Percentiles rank a stretch among this genome's conserved stretches.
phyloP scores from a whole-genome alignment of 1,140 invertebrate genomes.

The Littorina saxatilis region DNA sequence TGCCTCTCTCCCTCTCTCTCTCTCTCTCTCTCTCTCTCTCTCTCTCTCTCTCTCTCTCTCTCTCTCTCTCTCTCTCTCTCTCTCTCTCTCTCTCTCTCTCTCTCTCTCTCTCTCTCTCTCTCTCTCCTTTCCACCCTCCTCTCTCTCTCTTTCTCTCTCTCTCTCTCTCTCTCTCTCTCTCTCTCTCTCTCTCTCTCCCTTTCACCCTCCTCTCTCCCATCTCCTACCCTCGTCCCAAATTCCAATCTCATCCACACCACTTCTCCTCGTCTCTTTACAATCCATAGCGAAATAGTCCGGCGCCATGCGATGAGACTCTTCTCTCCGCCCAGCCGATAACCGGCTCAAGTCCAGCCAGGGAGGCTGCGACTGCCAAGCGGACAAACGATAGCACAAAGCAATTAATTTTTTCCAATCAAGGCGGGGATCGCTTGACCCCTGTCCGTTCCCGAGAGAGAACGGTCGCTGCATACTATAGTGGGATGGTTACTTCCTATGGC shows the following conservation, averaged over 20 bases:
- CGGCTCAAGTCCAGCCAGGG: too few relatives aligned
- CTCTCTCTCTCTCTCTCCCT: neutral
- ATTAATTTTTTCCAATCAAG: too few relatives aligned
- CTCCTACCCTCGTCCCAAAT: neutral
- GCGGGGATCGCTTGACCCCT: too few relatives aligned
- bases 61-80: neutral
- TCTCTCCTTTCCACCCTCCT: neutral
- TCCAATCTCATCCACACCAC: neutral
- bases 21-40: neutral
- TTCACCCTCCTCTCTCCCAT: slow-evolving; percentile 8
- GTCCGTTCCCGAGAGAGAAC: too few relatives aligned
- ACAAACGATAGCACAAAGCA: too few relatives aligned
- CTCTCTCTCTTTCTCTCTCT: slow-evolving; percentile 15
- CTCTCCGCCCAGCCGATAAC: too few relatives aligned
- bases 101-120: slow-evolving; percentile 15
- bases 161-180: slow-evolving; percentile 12
- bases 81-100: slow-evolving; percentile 9
- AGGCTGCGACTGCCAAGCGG: too few relatives aligned
- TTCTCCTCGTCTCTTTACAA: neutral
- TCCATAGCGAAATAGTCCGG: too few relatives aligned
- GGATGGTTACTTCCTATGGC: too few relatives aligned
- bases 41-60: neutral
- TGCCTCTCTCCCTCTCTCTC: neutral
- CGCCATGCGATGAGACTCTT: too few relatives aligned
- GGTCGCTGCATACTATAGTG: too few relatives aligned